Conservation (phyloP, 1,140 invertebrate genomes). For the Eumeta japonica region DNA sequence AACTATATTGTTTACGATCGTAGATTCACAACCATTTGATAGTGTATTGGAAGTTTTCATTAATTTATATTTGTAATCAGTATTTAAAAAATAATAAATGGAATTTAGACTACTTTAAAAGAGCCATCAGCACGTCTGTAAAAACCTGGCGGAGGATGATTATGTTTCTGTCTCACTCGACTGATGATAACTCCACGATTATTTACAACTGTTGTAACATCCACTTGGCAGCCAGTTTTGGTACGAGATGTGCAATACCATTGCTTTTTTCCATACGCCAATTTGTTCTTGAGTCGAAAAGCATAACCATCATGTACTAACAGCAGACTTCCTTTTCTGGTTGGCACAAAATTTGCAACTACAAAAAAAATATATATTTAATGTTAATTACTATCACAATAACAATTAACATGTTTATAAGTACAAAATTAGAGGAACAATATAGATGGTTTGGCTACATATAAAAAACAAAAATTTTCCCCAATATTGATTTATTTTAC, state of each 20-base stretch:
- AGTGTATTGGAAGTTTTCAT: too few relatives aligned
- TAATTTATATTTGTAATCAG: too few relatives aligned
- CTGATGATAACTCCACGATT: slow-evolving; percentile 25
- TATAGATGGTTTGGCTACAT: too few relatives aligned
- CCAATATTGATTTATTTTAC: too few relatives aligned
- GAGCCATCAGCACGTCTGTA: slow-evolving; percentile 42
- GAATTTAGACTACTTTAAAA: slow-evolving; percentile 43
- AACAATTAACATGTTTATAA: slow-evolving; percentile 2
- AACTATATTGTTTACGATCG: too few relatives aligned
- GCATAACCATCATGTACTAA: slow-evolving; percentile 43
- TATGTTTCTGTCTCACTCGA: slow-evolving; percentile 36
- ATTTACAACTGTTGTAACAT: slow-evolving; percentile 35
- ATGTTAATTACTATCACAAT: slow-evolving; percentile 1
- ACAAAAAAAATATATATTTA: slow-evolving; percentile 14
- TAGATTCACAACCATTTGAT: too few relatives aligned
- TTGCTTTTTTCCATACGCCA: slow-evolving; percentile 49
- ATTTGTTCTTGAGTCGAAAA: slow-evolving; percentile 47
- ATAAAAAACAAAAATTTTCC: too few relatives aligned
- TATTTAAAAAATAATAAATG: too few relatives aligned
- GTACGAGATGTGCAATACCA: slow-evolving; percentile 46
- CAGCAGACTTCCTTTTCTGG: slow-evolving; percentile 41
- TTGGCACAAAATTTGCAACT: slow-evolving; percentile 46
- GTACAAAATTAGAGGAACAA: slow-evolving; percentile 5
- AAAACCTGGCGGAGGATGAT: slow-evolving; percentile 42
- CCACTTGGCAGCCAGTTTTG: slow-evolving; percentile 43